These are phyloP conservation scores for Pituophis catenifer DNA, from an alignment of 2,113 vertebrate genomes.

Conservation along the genomic window DNA sequence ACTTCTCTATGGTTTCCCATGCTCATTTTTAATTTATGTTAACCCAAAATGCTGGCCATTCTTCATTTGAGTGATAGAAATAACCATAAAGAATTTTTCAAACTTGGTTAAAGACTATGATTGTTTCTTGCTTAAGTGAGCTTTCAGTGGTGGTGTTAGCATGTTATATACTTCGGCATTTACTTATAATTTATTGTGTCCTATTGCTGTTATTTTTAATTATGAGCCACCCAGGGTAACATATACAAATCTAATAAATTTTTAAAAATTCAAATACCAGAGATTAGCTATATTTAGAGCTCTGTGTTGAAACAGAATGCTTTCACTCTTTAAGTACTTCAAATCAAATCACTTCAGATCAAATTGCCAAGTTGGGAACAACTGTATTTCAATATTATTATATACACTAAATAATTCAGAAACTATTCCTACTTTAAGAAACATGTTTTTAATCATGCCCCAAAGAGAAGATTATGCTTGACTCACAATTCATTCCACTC, in stretches of 20 bases:
- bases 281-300: background rate
- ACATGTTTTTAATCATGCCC: background rate
- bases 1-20: background rate
- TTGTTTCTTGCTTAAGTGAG: background rate
- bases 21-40: background rate
- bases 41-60: background rate
- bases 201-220: background rate
- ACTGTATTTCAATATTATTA: background rate
- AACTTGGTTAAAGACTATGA: background rate
- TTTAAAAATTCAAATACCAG: background rate
- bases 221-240: background rate
- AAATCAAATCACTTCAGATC: background rate
- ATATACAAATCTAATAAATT: background rate
- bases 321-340: background rate
- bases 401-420: background rate
- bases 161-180: background rate
- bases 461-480: background rate
- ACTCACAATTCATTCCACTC: constrained; percentile 92
- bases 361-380: background rate
- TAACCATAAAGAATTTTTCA: background rate
- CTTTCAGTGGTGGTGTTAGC: background rate
- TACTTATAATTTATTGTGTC: background rate
- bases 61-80: background rate
- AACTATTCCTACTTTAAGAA: constrained; percentile 11
- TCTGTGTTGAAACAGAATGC: background rate